These are phyloP conservation scores for Probaryconus sp. DNA, from an alignment of 1,140 invertebrate species.

Conservation along the genomic window DNA sequence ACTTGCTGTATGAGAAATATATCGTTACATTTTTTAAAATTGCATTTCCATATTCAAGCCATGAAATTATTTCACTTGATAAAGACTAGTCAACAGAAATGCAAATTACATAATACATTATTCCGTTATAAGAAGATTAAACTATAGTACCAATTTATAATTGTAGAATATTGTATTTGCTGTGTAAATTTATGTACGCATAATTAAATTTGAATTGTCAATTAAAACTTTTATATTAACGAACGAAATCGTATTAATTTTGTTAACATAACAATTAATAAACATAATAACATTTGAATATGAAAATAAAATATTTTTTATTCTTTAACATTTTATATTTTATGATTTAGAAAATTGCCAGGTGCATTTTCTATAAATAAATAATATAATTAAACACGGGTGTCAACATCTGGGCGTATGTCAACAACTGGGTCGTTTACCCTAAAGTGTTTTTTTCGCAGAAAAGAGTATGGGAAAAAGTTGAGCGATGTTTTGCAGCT, in stretches of 20 bases:
- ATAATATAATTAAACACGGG: background rate
- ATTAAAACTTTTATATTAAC: no score
- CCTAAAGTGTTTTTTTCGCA: slow-evolving; percentile 4
- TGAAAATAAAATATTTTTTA: no score
- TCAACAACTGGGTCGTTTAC: background rate
- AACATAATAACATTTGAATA: no score
- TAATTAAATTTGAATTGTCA: no score
- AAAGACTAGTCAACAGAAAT: slow-evolving; percentile 14
- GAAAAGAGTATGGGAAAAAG: background rate
- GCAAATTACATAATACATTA: background rate
- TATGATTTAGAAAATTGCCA: no score
- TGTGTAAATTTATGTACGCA: no score
- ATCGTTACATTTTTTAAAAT: slow-evolving; percentile 17
- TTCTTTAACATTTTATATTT: no score
- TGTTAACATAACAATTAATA: no score
- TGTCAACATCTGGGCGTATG: background rate
- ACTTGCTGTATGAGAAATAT: slow-evolving; percentile 16
- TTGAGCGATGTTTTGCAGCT: slow-evolving; percentile 2
- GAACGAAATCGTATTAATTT: no score
- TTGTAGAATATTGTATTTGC: no score
- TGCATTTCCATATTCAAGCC: slow-evolving; percentile 29
- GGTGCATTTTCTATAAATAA: no score
- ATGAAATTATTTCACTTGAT: slow-evolving; percentile 27
- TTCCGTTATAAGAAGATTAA: background rate
- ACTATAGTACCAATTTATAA: no score